A percentile compares a stretch with the other conserved stretches of the same genome.
phyloP scores from a whole-genome alignment of 1,140 invertebrate genomes.

The Aphelenchoides avenae region DNA sequence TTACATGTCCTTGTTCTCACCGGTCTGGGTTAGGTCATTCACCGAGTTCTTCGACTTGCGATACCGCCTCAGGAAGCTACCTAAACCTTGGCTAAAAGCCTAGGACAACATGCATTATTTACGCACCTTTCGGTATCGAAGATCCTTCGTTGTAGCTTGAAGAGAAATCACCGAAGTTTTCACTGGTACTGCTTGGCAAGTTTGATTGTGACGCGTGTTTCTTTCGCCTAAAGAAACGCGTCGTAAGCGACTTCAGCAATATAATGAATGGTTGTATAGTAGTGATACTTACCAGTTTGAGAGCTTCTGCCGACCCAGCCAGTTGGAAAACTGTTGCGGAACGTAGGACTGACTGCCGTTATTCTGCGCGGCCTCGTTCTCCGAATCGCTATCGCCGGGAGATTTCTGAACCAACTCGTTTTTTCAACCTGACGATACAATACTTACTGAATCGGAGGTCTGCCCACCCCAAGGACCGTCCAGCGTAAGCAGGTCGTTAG shows the following conservation, averaged over 20 bases:
- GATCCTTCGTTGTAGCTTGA: conserved; percentile 28
- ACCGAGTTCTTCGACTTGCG: conserved; percentile 48
- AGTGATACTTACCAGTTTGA: conserved; percentile 29
- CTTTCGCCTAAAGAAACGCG: conserved; percentile 30
- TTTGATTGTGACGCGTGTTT: conserved; percentile 47
- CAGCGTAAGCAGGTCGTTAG: conserved; percentile 43
- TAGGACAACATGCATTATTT: too few species aligned
- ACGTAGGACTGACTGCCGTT: conserved; percentile 38
- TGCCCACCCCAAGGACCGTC: conserved; percentile 30
- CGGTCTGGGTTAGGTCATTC: conserved; percentile 28
- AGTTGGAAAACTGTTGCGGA: conserved; percentile 41
- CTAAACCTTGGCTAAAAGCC: not conserved
- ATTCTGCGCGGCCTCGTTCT: not conserved
- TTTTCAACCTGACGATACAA: not conserved
- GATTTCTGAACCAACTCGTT: conserved; percentile 16
- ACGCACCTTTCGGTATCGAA: not conserved
- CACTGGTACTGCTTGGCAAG: conserved; percentile 16
- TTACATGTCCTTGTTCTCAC: conserved; percentile 9
- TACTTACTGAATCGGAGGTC: conserved; percentile 6
- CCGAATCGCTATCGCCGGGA: conserved; percentile 34
- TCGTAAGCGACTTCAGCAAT: not conserved
- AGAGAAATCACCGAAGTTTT: conserved; percentile 11
- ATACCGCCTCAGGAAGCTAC: conserved; percentile 35
- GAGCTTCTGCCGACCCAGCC: conserved; percentile 44
- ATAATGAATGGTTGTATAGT: not conserved